Percentiles rank a stretch among this genome's conserved stretches.
phyloP scores from a whole-genome alignment of 2,113 vertebrate genomes.

The Callipepla squamata region DNA sequence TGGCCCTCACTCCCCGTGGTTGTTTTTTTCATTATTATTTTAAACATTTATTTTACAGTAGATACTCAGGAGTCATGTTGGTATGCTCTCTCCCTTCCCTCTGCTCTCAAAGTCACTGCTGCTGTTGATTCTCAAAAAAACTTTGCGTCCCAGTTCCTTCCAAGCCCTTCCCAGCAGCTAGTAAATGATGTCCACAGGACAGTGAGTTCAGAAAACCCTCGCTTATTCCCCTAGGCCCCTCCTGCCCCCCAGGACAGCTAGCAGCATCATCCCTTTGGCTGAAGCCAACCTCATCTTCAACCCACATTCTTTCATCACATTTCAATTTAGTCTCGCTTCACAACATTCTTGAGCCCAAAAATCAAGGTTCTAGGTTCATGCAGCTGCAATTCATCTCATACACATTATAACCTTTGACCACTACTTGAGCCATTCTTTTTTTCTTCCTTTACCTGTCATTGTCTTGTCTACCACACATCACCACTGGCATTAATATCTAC shows the following conservation, averaged over 20 bases:
- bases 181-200: not conserved
- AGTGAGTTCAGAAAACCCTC: too few relatives aligned
- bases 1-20: not conserved
- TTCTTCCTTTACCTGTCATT: not conserved
- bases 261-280: not conserved
- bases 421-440: not conserved
- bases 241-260: not conserved
- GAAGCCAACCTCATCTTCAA: not conserved
- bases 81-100: not conserved
- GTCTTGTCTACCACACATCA: not conserved
- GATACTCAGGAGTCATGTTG: not conserved
- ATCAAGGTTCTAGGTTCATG: not conserved
- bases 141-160: not conserved
- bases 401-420: not conserved
- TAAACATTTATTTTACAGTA: not conserved
- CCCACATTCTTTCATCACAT: fast-evolving
- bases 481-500: not conserved
- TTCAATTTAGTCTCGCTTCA: not conserved
- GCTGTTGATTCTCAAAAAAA: not conserved
- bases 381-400: not conserved
- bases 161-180: not conserved
- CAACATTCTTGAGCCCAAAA: not conserved
- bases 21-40: too few relatives aligned
- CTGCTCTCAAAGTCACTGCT: not conserved
- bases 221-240: fast-evolving